Percentiles rank a stretch among this genome's conserved stretches.
Evolutionary conservation across 2,888 invertebrate genomes (phyloP).

Genomic region (Loripinus fragilis): DNA sequence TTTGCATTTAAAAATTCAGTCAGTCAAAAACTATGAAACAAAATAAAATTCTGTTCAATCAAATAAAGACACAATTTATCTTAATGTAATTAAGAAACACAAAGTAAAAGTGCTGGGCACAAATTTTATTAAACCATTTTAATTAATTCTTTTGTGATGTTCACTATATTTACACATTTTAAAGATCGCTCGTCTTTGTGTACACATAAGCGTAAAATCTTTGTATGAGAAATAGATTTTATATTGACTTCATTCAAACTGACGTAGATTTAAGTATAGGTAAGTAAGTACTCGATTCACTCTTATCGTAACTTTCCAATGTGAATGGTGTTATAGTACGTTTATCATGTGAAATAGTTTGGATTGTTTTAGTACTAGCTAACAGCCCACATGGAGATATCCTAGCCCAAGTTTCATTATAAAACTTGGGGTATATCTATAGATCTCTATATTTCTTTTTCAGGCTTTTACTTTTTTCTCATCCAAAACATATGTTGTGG

Average conservation of each 20-base stretch:
- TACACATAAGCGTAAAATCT: background rate
- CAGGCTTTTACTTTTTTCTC: too few species aligned
- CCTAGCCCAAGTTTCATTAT: background rate
- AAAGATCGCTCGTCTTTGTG: background rate
- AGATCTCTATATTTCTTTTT: too few species aligned
- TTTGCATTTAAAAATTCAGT: too few species aligned
- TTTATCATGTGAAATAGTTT: background rate
- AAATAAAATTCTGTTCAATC: background rate
- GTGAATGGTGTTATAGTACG: background rate
- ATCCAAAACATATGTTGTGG: too few species aligned
- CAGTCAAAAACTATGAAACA: background rate
- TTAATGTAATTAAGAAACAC: background rate
- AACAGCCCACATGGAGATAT: too few species aligned
- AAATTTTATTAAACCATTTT: background rate
- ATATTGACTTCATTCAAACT: background rate
- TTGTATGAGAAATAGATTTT: background rate
- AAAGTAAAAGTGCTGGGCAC: background rate
- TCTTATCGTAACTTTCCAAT: too few species aligned
- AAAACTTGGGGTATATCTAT: too few species aligned
- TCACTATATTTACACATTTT: background rate
- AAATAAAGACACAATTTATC: too few species aligned
- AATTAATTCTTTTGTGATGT: conserved; percentile 12
- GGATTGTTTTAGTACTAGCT: conserved; percentile 1
- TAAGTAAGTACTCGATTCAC: too few species aligned
- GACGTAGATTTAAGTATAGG: background rate